Base-by-base conservation (phyloP, 2,888 invertebrate genomes). In the Pseudococcus viburni region DNA sequence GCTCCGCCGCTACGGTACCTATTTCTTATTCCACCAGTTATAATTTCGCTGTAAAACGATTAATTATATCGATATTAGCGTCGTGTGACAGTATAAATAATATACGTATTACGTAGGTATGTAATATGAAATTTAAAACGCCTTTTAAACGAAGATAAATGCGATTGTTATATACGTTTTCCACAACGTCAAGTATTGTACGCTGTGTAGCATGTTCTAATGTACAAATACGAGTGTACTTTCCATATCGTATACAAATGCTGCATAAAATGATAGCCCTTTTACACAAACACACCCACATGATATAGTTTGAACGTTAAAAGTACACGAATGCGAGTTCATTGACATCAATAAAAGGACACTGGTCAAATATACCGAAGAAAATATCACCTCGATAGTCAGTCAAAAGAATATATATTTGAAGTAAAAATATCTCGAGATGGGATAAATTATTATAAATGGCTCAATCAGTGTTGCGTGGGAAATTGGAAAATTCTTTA, bases 31-130 rank as follows among this genome's bases (percentile, higher is more conserved):
- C 22, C 15, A n/a, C n/a, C 5, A n/a, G 4, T n/a, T 11, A 64
- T 59, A 22, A 59, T 64, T 33, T 39, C 73, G 3, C 33, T 0
- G 11, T 15, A 68, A 68, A 73, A 73, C 73, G 19, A 73, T 73
- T 73, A 73, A 73, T 73, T 73, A 73, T 73, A 73, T 73, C 73
- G 73, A 73, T 64, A 22, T 64, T 73, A 6, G 73, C 17, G 73
- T 73, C 73, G 33, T 73, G 33, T 7, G 73, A 73, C 9, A 55
- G n/a, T 55, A 68, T 26, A 73, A 19, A 68, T 68, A 73, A 19
- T 64, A 22, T 64, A 22, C 9, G 19, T 8, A 22, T 12, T 51
- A 51, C 11, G 11, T 15, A 64, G 19, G 22, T 64, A 22, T 22
- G 64, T 9, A 22, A 22, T 11, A 64, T 15, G 3, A 73, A 33